A percentile compares a stretch with the other conserved stretches of the same genome.
phyloP scores from a whole-genome alignment of 2,888 invertebrate genomes.

The Eupithecia insigniata region DNA sequence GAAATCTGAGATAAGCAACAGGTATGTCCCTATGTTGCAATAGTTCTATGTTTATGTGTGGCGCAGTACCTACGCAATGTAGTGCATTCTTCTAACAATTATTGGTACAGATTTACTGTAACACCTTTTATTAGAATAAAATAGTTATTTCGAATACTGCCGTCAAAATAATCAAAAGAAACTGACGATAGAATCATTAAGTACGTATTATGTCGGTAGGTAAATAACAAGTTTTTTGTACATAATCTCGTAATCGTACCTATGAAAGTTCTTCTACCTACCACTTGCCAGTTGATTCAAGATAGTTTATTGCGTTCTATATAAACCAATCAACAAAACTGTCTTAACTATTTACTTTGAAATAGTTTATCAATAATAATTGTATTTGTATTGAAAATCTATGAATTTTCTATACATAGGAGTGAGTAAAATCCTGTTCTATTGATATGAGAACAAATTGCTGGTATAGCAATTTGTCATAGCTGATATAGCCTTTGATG shows the following conservation, averaged over 20 bases:
- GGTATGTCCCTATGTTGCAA: constrained; percentile 47
- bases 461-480: no score
- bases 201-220: neutral
- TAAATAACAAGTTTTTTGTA: neutral
- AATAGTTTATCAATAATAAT: neutral
- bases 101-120: constrained; percentile 14
- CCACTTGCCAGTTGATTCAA: no score
- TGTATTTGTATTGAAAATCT: neutral
- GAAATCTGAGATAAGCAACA: constrained; percentile 56
- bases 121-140: constrained; percentile 10
- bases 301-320: no score
- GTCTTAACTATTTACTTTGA: neutral
- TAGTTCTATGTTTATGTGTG: constrained; percentile 43
- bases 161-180: neutral
- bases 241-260: neutral
- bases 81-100: constrained; percentile 35
- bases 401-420: neutral
- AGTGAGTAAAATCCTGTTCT: no score
- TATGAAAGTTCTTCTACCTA: neutral
- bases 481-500: no score
- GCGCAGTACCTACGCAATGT: constrained; percentile 37
- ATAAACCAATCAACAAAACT: neutral
- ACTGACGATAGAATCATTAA: neutral
- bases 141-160: neutral
- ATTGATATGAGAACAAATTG: no score